Percentiles rank a stretch among this genome's conserved stretches.
Evolutionary conservation across 2,797 vertebrate species (phyloP).

Genomic region (Distichodus sexfasciatus): DNA sequence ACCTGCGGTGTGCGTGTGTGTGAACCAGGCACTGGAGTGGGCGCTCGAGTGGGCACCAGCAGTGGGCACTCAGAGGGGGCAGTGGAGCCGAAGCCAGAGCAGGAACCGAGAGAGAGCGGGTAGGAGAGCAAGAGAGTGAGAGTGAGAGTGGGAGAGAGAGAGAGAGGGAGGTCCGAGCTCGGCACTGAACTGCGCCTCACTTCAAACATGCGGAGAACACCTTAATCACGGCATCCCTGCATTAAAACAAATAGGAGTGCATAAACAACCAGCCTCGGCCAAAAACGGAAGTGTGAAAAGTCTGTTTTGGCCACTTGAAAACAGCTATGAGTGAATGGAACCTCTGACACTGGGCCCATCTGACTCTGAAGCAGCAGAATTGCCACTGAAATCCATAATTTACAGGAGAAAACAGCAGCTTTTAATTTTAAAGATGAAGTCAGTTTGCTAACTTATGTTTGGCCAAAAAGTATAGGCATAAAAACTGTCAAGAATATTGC

Average conservation of each 20-base stretch:
- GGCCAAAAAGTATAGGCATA: no score
- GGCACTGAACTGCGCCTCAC: constrained; percentile 47
- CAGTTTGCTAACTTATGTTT: no score
- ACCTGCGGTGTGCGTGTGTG: constrained; percentile 32
- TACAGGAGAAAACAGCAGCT: no score
- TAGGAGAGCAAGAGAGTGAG: no score
- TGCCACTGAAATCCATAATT: no score
- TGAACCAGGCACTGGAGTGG: constrained; percentile 44
- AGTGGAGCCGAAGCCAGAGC: constrained; percentile 33
- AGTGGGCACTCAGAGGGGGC: constrained; percentile 33
- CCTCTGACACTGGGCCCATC: constrained; percentile 7
- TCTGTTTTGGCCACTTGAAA: constrained; percentile 23
- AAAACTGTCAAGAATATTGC: no score
- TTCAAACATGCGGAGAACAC: constrained; percentile 62
- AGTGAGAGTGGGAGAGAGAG: background rate
- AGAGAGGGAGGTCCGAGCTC: constrained; percentile 20
- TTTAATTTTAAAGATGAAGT: no score
- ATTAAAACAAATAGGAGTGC: constrained; percentile 46
- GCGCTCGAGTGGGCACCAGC: constrained; percentile 32
- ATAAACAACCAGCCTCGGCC: constrained; percentile 27
- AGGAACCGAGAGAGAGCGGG: background rate
- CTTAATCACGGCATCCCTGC: constrained; percentile 68
- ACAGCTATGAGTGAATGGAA: constrained; percentile 23
- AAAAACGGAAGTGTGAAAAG: constrained; percentile 39
- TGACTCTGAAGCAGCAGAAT: background rate